Percentiles rank a stretch among this genome's conserved stretches.
Conservation (phyloP, 1,140 invertebrate species). For the Temnothorax curvispinosus region DNA sequence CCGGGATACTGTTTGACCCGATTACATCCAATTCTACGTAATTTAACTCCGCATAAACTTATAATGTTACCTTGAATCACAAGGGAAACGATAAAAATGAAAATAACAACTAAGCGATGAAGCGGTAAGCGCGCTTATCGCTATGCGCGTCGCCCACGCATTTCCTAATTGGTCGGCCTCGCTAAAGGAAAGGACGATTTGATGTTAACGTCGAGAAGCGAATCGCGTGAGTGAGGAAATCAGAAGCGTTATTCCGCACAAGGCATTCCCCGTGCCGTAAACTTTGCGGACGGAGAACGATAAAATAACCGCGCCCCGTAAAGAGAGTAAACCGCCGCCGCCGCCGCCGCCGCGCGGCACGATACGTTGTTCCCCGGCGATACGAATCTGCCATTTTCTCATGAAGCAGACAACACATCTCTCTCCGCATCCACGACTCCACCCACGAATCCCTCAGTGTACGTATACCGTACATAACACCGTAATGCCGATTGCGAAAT, state of each 20-base stretch:
- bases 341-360: neutral
- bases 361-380: constrained; percentile 32
- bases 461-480: neutral
- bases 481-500: constrained; percentile 64
- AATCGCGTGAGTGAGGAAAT: constrained; percentile 66
- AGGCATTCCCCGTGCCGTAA: neutral
- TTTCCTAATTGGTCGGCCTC: constrained; percentile 17
- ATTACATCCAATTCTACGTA: neutral
- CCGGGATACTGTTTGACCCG: neutral
- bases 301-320: constrained; percentile 49
- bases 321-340: constrained; percentile 47
- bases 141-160: constrained; percentile 58
- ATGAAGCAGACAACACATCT: constrained; percentile 53
- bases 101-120: constrained; percentile 8
- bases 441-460: constrained; percentile 60
- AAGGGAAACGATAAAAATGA: neutral
- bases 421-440: constrained; percentile 34
- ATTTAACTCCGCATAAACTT: constrained; percentile 1
- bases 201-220: constrained; percentile 70
- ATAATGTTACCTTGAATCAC: constrained; percentile 4
- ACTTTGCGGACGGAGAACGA: constrained; percentile 26
- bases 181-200: constrained; percentile 53
- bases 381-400: constrained; percentile 73
- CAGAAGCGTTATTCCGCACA: constrained; percentile 45
- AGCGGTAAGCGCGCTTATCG: neutral